Conservation (phyloP, 2,797 vertebrate genomes). For the Tragelaphus eurycerus region DNA sequence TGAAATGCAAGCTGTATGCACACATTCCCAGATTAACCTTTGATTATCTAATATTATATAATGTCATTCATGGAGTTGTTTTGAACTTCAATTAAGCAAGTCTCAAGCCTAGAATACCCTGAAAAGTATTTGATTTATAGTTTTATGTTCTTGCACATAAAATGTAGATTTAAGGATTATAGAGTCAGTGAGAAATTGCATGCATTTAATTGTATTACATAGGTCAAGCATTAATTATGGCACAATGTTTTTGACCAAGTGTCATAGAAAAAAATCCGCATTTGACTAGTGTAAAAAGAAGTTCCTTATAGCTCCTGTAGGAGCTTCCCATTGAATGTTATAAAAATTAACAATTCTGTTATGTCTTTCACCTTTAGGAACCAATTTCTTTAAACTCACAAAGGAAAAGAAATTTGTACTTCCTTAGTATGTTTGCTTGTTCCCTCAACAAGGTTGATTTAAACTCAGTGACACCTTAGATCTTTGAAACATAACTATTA, state of each 20-base stretch:
- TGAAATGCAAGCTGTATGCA: neutral
- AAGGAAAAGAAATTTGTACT: neutral
- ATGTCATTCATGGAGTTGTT: neutral
- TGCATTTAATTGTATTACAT: neutral
- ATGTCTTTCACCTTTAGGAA: neutral
- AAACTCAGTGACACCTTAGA: neutral
- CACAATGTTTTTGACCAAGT: neutral
- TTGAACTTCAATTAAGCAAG: neutral
- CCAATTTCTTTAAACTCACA: neutral
- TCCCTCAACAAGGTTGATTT: neutral
- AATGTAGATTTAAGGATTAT: neutral
- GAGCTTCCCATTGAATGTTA: neutral
- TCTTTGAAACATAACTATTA: neutral
- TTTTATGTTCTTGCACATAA: conserved; percentile 25
- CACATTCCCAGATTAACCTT: neutral
- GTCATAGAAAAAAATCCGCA: neutral
- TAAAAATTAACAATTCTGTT: neutral
- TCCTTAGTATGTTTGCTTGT: neutral
- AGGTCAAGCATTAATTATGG: neutral
- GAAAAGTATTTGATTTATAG: neutral
- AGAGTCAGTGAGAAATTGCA: neutral
- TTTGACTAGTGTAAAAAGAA: neutral
- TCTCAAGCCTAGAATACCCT: neutral
- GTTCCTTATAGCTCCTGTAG: neutral
- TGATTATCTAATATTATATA: neutral